Evolutionary conservation across 2,113 vertebrate species (phyloP).

Genomic region (Cavia aperea): DNA sequence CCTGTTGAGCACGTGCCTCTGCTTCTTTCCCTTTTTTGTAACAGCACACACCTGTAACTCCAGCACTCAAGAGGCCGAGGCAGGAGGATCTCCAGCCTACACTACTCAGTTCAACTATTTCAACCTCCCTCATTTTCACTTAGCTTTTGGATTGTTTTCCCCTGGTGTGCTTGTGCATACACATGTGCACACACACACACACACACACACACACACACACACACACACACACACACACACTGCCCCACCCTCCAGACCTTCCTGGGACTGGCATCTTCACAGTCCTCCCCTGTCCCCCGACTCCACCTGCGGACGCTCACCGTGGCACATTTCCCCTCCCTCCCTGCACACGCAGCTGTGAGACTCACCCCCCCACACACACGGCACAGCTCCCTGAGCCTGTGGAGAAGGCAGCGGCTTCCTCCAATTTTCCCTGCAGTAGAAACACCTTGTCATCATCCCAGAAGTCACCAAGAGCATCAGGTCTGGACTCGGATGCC

Average conservation of each 20-base stretch:
- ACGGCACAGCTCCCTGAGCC: neutral
- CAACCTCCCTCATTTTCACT: neutral
- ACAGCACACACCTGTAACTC: neutral
- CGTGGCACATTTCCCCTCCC: neutral
- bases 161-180: neutral
- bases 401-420: neutral
- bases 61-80: neutral
- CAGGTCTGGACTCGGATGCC: neutral
- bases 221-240: neutral
- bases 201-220: neutral
- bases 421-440: neutral
- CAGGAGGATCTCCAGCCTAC: neutral
- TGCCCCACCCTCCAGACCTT: neutral
- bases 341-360: neutral
- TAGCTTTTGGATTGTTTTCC: neutral
- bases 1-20: neutral
- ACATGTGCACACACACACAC: accelerated
- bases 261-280: neutral
- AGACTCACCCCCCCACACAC: neutral
- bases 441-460: neutral
- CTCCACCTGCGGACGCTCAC: neutral
- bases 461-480: neutral
- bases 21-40: neutral
- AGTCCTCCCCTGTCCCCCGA: too few species aligned
- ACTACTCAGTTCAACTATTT: neutral